phyloP scores from a whole-genome alignment of 2,113 vertebrate genomes.

The Sinocyclocheilus rhinocerous region DNA sequence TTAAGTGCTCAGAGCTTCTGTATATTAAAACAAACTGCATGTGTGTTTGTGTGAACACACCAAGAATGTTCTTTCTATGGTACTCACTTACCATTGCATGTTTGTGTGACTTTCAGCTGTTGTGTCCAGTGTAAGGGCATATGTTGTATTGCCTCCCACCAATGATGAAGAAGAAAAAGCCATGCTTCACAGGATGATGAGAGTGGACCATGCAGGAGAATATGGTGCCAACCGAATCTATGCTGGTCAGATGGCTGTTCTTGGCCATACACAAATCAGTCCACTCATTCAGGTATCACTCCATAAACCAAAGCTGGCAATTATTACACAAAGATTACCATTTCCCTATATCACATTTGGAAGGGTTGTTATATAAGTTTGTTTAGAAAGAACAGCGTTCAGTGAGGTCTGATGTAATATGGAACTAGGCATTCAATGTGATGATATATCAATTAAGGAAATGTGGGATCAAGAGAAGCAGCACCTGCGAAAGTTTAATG shows the following conservation, averaged over 20 bases:
- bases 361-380: not conserved
- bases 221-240: conserved; percentile 94
- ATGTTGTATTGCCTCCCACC: conserved; percentile 68
- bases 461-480: conserved; percentile 98
- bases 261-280: conserved; percentile 79
- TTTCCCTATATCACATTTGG: not conserved
- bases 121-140: conserved; percentile 48
- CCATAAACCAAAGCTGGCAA: not conserved
- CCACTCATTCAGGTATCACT: conserved; percentile 85
- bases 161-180: conserved; percentile 68
- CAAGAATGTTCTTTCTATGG: not conserved
- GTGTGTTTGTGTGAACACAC: not conserved
- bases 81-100: not conserved
- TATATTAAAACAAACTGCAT: not conserved
- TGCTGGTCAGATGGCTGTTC: conserved; percentile 91
- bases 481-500: conserved; percentile 87
- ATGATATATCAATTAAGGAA: conserved; percentile 73
- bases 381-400: not conserved
- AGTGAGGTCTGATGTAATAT: not conserved
- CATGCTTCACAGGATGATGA: conserved; percentile 83
- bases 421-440: not conserved
- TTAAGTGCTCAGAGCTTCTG: not conserved
- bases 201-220: conserved; percentile 95
- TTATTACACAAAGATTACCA: not conserved
- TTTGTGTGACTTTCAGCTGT: conserved; percentile 42